Conservation (phyloP, 2,888 invertebrate species). For the Eupithecia abbreviata region DNA sequence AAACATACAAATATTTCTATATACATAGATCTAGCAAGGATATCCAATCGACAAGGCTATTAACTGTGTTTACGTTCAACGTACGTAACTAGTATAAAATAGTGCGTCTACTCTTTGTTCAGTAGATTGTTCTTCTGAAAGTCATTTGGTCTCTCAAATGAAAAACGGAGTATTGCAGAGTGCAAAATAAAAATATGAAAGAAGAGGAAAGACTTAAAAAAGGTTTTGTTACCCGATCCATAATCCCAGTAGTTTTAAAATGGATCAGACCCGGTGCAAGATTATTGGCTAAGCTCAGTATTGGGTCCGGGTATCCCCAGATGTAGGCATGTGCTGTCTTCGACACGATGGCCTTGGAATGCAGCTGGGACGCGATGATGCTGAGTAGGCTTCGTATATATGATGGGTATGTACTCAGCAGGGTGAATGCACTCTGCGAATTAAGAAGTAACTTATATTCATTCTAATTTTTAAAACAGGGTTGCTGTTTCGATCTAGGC, state of each 20-base stretch:
- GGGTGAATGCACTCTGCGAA: constrained; percentile 64
- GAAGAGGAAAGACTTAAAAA: background rate
- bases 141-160: no score
- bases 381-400: constrained; percentile 84
- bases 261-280: constrained; percentile 85
- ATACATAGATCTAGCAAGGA: no score
- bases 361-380: constrained; percentile 80
- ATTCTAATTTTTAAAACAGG: no score
- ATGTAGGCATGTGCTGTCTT: constrained; percentile 47
- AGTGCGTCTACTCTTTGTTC: no score
- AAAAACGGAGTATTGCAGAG: no score
- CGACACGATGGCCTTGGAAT: constrained; percentile 82
- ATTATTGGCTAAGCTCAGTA: constrained; percentile 45
- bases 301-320: constrained; percentile 51
- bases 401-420: constrained; percentile 79
- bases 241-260: constrained; percentile 88
- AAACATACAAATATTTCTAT: no score
- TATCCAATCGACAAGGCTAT: no score
- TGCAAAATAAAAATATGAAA: background rate
- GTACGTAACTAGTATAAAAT: no score
- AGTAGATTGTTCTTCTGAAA: no score
- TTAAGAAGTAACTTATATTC: background rate
- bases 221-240: constrained; percentile 85
- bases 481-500: no score
- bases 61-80: no score